Evolutionary conservation across 2,797 vertebrate genomes (phyloP).

Genomic region (Aratinga solstitialis): DNA sequence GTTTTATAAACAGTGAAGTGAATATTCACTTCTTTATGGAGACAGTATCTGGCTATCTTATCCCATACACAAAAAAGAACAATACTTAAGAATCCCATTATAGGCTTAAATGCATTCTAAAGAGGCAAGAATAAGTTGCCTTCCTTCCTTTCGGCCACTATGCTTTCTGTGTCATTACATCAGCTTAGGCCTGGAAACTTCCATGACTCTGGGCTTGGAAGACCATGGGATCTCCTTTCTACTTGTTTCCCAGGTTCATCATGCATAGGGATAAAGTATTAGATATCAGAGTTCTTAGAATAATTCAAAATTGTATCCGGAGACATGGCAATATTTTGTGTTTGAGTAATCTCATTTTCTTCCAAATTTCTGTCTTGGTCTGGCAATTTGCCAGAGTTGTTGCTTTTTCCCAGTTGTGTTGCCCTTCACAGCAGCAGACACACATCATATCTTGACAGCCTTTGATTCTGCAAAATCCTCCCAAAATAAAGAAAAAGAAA

Average conservation of each 20-base stretch:
- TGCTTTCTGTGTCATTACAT: background rate
- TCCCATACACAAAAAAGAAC: fast-evolving
- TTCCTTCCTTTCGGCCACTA: background rate
- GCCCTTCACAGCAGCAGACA: background rate
- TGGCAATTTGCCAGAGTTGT: background rate
- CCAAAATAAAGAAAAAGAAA: background rate
- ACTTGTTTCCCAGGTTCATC: background rate
- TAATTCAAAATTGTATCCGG: background rate
- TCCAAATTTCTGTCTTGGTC: background rate
- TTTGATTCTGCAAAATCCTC: background rate
- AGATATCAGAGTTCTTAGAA: background rate
- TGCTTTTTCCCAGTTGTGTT: background rate
- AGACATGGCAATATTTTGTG: background rate
- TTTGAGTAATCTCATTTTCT: background rate
- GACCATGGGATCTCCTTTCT: background rate
- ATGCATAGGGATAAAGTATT: background rate
- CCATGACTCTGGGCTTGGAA: background rate
- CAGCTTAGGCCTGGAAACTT: background rate
- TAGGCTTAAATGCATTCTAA: background rate
- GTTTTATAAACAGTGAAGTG: background rate
- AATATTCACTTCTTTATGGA: background rate
- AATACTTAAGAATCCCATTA: background rate
- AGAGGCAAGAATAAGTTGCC: background rate
- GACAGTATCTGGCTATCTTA: background rate
- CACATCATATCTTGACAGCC: background rate